These are phyloP conservation scores for Ctenopoma multispine DNA, from an alignment of 2,797 vertebrate species.

Conservation along the genomic window DNA sequence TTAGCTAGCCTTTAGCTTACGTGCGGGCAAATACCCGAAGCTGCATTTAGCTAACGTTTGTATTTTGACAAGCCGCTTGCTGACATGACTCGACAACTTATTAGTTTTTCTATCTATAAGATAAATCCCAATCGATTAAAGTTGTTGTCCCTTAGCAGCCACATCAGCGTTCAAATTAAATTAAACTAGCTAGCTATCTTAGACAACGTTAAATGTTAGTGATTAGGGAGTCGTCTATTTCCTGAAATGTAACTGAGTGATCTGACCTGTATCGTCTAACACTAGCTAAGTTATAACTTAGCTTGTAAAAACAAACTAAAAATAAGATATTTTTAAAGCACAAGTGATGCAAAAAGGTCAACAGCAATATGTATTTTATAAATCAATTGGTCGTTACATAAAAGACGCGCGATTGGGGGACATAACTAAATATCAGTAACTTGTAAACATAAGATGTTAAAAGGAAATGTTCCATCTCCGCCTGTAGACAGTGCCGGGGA, in stretches of 20 bases:
- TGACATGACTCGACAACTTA: slow-evolving; percentile 50
- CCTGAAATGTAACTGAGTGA: slow-evolving; percentile 67
- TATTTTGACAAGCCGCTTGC: slow-evolving; percentile 51
- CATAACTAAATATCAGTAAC: slow-evolving; percentile 30
- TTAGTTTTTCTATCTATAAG: background rate
- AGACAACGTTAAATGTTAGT: slow-evolving; percentile 52
- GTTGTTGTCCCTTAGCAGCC: background rate
- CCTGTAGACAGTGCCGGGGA: slow-evolving; percentile 63
- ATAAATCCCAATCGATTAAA: background rate
- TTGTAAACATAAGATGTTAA: slow-evolving; percentile 76
- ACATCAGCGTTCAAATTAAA: slow-evolving; percentile 9
- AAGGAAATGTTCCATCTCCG: slow-evolving; percentile 61
- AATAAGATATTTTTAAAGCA: background rate
- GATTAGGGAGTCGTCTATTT: slow-evolving; percentile 79
- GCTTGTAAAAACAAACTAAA: slow-evolving; percentile 44
- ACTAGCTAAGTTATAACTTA: slow-evolving; percentile 57
- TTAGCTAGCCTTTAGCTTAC: slow-evolving; percentile 68
- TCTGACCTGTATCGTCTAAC: slow-evolving; percentile 55
- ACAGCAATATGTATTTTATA: background rate
- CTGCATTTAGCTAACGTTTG: slow-evolving; percentile 43
- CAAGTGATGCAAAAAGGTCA: background rate
- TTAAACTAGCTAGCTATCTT: slow-evolving; percentile 15
- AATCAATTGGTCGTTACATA: background rate
- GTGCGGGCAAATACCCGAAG: slow-evolving; percentile 38
- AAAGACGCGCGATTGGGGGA: background rate